These are phyloP conservation scores for Linnaemya vulpina DNA, from an alignment of 2,888 invertebrate species.

Conservation along the genomic window DNA sequence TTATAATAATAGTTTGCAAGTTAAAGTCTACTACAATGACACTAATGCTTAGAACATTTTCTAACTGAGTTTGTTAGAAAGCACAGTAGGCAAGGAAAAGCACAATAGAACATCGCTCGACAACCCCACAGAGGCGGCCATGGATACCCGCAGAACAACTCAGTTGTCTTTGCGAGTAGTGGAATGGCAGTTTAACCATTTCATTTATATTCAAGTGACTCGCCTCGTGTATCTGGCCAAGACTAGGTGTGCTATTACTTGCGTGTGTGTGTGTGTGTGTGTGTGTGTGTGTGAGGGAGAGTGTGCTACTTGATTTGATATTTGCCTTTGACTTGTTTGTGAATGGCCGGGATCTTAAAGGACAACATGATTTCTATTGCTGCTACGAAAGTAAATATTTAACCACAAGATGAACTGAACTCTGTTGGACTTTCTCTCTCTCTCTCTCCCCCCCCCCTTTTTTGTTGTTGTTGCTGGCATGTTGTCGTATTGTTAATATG, in stretches of 20 bases:
- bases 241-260: background rate
- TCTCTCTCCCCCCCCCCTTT: background rate
- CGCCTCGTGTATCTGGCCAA: background rate
- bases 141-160: background rate
- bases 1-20: constrained; percentile 27
- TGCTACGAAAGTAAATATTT: constrained; percentile 44
- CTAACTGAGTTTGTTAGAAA: background rate
- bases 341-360: constrained; percentile 35
- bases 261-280: background rate
- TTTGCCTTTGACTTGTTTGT: constrained; percentile 13
- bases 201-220: constrained; percentile 52
- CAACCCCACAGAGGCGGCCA: constrained; percentile 44
- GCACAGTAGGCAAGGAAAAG: background rate
- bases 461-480: constrained; percentile 2
- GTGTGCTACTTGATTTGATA: constrained; percentile 20
- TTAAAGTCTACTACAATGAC: constrained; percentile 32
- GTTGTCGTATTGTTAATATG: constrained; percentile 24
- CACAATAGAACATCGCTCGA: background rate
- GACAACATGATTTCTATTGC: constrained; percentile 9
- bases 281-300: background rate
- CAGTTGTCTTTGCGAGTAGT: background rate
- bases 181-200: constrained; percentile 22
- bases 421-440: background rate
- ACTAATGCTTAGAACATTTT: constrained; percentile 20
- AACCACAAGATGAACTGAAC: constrained; percentile 60